A percentile compares a stretch with the other conserved stretches of the same genome.
Conservation (phyloP, 2,797 vertebrate genomes). For the Macrochelys suwanniensis region DNA sequence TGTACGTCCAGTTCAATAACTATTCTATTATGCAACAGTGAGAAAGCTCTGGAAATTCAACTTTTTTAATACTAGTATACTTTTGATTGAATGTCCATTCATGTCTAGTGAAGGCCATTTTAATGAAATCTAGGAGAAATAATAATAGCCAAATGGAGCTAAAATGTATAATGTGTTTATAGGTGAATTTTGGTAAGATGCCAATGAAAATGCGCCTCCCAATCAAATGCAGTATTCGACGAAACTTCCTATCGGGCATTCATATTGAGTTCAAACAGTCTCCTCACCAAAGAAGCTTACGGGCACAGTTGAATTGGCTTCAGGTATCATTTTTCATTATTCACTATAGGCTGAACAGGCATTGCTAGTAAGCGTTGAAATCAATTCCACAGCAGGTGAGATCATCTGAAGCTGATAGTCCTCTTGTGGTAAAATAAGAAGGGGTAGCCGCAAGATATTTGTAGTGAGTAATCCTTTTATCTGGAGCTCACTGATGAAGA, state of each 20-base stretch:
- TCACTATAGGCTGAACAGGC: accelerated
- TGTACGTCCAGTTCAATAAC: neutral
- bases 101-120: neutral
- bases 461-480: neutral
- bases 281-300: constrained; percentile 91
- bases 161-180: neutral
- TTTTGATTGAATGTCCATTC: neutral
- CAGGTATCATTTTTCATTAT: constrained; percentile 84
- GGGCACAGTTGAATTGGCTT: constrained; percentile 94
- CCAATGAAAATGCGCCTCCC: constrained; percentile 93
- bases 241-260: constrained; percentile 95
- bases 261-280: constrained; percentile 95
- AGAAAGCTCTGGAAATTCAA: neutral
- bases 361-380: neutral
- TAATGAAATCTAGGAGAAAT: neutral
- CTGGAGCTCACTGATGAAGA: neutral
- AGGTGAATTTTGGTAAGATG: constrained; percentile 90
- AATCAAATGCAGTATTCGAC: constrained; percentile 85
- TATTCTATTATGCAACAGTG: neutral
- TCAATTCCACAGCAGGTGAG: neutral
- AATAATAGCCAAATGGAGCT: neutral
- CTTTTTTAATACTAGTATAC: neutral
- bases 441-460: neutral
- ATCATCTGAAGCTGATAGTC: neutral
- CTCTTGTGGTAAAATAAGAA: neutral